Conservation (phyloP, 2,797 vertebrate species). For the Lepus townsendii region DNA sequence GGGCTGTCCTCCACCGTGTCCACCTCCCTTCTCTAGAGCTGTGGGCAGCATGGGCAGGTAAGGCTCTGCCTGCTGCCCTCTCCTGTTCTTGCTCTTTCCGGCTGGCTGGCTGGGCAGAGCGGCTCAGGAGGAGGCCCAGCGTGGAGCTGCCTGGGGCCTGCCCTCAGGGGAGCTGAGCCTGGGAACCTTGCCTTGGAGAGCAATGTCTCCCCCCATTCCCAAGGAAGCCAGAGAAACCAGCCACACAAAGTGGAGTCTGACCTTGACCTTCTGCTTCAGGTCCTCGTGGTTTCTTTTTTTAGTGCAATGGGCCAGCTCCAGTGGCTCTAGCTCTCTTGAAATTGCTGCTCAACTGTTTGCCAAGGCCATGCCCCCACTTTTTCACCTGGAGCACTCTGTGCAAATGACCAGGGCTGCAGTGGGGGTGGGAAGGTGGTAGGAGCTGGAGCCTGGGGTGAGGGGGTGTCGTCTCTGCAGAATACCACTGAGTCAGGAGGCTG, state of each 20-base stretch:
- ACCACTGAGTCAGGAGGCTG: not conserved
- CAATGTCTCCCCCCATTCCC: not conserved
- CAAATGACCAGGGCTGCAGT: not conserved
- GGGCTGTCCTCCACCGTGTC: constrained; percentile 66
- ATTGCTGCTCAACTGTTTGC: not conserved
- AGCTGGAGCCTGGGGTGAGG: not conserved
- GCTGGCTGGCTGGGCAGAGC: not conserved
- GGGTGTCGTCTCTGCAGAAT: not conserved
- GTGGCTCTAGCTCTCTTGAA: not conserved
- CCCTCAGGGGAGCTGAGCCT: not conserved
- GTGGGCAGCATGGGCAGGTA: not conserved
- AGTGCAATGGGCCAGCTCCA: not conserved
- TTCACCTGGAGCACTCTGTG: constrained; percentile 1
- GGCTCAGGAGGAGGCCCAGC: not conserved
- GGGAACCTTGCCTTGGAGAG: not conserved
- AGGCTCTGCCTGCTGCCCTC: not conserved
- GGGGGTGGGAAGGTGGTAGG: not conserved
- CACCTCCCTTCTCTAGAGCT: constrained; percentile 65
- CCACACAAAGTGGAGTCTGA: not conserved
- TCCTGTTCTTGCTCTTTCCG: not conserved
- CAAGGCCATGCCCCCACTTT: not conserved
- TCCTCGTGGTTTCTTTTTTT: constrained; percentile 28
- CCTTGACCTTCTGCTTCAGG: not conserved
- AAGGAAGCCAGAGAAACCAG: not conserved
- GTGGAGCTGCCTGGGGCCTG: not conserved